A percentile compares a stretch with the other conserved stretches of the same genome.
phyloP scores from a whole-genome alignment of 2,797 vertebrate species.

The Adelosebastes latens region DNA sequence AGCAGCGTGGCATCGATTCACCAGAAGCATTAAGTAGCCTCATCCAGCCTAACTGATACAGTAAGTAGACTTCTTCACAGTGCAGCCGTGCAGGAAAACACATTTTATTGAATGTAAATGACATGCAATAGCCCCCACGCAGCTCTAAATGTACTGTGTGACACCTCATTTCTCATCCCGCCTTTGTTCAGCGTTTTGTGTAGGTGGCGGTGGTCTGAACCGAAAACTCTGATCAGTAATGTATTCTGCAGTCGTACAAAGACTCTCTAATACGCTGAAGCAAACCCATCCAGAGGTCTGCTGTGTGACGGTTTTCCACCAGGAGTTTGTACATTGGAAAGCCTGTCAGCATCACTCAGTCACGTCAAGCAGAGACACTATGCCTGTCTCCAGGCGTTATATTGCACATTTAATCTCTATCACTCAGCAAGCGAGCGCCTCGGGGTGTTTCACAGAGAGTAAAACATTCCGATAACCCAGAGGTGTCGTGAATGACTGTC shows the following conservation, averaged over 20 bases:
- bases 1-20: constrained; percentile 20
- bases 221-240: constrained; percentile 58
- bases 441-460: constrained; percentile 68
- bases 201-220: constrained; percentile 58
- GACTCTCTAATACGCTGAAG: constrained; percentile 50
- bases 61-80: constrained; percentile 46
- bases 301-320: constrained; percentile 60
- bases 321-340: constrained; percentile 58
- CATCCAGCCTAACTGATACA: constrained; percentile 31
- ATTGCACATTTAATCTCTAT: constrained; percentile 78
- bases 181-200: constrained; percentile 60
- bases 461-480: constrained; percentile 70
- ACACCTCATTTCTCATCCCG: constrained; percentile 69
- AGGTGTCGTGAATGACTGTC: constrained; percentile 58
- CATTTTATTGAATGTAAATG: constrained; percentile 67
- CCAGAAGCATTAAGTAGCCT: constrained; percentile 31
- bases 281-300: constrained; percentile 64
- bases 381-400: constrained; percentile 69
- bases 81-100: constrained; percentile 52
- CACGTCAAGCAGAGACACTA: constrained; percentile 62
- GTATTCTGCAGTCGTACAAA: constrained; percentile 56
- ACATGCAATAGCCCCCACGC: constrained; percentile 61
- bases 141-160: constrained; percentile 63
- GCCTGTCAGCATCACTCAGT: constrained; percentile 76
- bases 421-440: constrained; percentile 70